Evolutionary conservation across 2,888 invertebrate species (phyloP), one percentile per base, ranked within the genome.

Genomic region (Megalurothrips usitatus): DNA sequence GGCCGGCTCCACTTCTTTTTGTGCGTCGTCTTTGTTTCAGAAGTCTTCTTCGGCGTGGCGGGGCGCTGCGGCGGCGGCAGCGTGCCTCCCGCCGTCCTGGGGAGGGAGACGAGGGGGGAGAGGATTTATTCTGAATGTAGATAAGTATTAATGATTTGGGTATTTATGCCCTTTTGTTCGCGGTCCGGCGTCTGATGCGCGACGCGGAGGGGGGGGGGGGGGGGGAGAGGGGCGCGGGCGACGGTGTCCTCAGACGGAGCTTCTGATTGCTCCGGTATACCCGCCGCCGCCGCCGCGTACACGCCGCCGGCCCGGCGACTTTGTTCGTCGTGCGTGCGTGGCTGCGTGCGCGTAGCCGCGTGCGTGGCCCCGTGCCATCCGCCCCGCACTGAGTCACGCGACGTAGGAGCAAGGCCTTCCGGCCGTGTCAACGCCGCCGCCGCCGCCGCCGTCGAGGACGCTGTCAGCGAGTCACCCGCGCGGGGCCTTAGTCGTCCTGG

Each of bases 161-260:
- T 68, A 68, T 68, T 68, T 68, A 68, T 68, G 68, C 68, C 68
- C 68, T 68, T 68, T 68, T 68, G 68, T 68, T 68, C 68, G 68
- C 26, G 9, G 8, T 68, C 26, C 68, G 23, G 11, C 68, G 52
- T 19, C 52, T 52, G 52, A 12, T 19, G 14, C 10, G 52, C 52
- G 52, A 3, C 1, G 52, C 68, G 23, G 68, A 58, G 58, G 2
- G 58, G 11, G 58, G 11, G 17, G 58, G 14, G 14, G 14, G 58
- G 14, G 52, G 52, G 49, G 49, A n/a, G 14, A 49, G 52, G 52
- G 52, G 52, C 52, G 17, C n/a, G n/a, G 6, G 34, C 34, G 34
- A 4, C 34, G 6, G 34, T 43, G 34, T 43, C 34, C 34, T 43
- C 34, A 43, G 34, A 43, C 34, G 34, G 34, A 43, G 34, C 52